Evolutionary conservation across 1,140 invertebrate species (phyloP), one percentile per base, ranked within the genome.

Genomic region (Bilobella aurantiaca): DNA sequence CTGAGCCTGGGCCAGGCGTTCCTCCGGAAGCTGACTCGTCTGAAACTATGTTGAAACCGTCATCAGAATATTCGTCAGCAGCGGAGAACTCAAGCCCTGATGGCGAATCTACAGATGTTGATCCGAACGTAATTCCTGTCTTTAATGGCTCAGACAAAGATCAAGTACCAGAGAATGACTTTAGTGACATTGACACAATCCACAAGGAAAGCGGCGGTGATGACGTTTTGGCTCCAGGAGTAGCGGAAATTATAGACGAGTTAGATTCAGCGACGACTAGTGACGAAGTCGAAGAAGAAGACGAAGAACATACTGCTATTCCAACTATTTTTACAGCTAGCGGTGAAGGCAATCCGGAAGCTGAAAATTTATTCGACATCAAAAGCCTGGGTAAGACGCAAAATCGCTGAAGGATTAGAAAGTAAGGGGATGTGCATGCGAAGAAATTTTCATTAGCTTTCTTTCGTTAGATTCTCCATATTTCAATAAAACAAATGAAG

Each of bases 401-500:
- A 27, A 5, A 25, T 56, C 12, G 5, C 14, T 59, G n/a, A n/a
- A n/a, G n/a, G n/a, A n/a, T n/a, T n/a, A n/a, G n/a, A n/a, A n/a
- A n/a, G n/a, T n/a, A n/a, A n/a, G n/a, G n/a, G n/a, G n/a, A n/a
- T n/a, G n/a, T n/a, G n/a, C n/a, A n/a, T n/a, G n/a, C n/a, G n/a
- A n/a, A n/a, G n/a, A n/a, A n/a, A n/a, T n/a, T n/a, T n/a, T n/a
- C n/a, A n/a, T n/a, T n/a, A n/a, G 30, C 49, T 18, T 28, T 34
- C 18, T 59, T 29, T 29, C 58, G 3, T 18, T 21, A 69, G 67
- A 69, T 63, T 73, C 71, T 5, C 42, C 49, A 57, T 73, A 65
- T 58, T 73, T 73, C 58, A 73, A 73, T 49, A 70, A 70, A 58
- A 73, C 71, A 21, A 32, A 66, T 2, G 71, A 73, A 60, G 71